phyloP scores from a whole-genome alignment of 1,140 invertebrate species.

The Sitophilus oryzae region DNA sequence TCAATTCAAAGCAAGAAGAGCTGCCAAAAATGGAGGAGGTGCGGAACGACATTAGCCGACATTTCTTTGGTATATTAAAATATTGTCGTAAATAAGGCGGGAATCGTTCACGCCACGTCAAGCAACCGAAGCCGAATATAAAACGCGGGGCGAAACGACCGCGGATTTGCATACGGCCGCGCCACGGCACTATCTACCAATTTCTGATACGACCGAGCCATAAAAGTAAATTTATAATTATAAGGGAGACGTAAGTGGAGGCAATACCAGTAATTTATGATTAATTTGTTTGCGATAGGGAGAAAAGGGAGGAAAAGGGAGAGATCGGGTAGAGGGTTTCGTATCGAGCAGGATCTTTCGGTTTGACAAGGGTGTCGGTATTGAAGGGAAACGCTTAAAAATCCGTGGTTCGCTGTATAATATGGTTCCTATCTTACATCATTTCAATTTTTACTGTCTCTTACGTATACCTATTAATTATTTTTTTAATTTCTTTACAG shows the following conservation, averaged over 20 bases:
- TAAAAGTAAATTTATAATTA: constrained; percentile 38
- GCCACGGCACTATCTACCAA: constrained; percentile 30
- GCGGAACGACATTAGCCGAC: constrained; percentile 18
- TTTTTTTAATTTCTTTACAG: too few species aligned
- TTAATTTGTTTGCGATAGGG: constrained; percentile 34
- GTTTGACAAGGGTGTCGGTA: too few species aligned
- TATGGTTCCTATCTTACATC: too few species aligned
- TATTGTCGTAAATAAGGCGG: constrained; percentile 19
- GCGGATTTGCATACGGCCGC: constrained; percentile 30
- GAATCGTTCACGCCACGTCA: constrained; percentile 25
- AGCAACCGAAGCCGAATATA: constrained; percentile 27
- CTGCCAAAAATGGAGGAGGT: too few species aligned
- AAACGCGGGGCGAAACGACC: constrained; percentile 27
- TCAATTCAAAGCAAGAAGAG: too few species aligned
- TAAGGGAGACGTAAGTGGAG: constrained; percentile 36
- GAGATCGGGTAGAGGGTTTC: too few species aligned
- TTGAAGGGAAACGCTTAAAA: too few species aligned
- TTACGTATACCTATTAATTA: too few species aligned
- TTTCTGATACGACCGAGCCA: constrained; percentile 35
- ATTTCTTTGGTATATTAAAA: constrained; percentile 23
- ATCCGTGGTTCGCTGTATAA: too few species aligned
- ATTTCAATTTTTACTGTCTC: too few species aligned
- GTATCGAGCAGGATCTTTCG: too few species aligned
- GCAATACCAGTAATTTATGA: constrained; percentile 36
- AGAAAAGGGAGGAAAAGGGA: background rate